Conservation (phyloP, 2,113 vertebrate species). For the Anolis sagrei region DNA sequence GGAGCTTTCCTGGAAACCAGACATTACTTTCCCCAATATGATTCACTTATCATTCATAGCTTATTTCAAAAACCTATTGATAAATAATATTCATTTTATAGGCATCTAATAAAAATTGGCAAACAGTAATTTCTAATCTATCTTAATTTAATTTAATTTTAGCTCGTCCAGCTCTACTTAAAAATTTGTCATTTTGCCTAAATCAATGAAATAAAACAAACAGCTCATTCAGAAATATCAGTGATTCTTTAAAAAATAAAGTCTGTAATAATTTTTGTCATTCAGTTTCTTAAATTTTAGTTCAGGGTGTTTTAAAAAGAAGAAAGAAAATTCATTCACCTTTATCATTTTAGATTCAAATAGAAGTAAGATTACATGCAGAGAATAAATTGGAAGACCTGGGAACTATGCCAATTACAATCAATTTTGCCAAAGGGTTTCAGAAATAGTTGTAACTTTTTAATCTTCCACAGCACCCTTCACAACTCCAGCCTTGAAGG, state of each 20-base stretch:
- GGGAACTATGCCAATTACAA: constrained; percentile 11
- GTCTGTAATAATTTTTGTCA: background rate
- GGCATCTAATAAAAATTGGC: background rate
- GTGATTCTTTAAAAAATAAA: background rate
- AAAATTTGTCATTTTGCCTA: background rate
- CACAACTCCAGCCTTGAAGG: constrained; percentile 4
- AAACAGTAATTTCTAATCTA: background rate
- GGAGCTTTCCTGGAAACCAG: background rate
- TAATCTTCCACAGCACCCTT: background rate
- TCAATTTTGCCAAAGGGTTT: constrained; percentile 32
- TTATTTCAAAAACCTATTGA: background rate
- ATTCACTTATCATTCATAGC: background rate
- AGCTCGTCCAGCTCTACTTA: background rate
- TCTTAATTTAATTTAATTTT: too few relatives aligned
- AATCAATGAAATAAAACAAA: background rate
- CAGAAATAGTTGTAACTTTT: constrained; percentile 15
- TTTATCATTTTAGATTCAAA: constrained; percentile 12
- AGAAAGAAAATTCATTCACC: background rate
- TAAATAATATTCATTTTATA: background rate
- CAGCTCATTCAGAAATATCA: background rate
- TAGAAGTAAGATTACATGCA: background rate
- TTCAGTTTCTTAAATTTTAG: constrained; percentile 5
- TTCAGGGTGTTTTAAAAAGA: background rate
- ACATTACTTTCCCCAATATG: background rate
- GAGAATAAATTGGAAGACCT: constrained; percentile 24